phyloP scores from a whole-genome alignment of 2,113 vertebrate species.

The Gasterosteus aculeatus region DNA sequence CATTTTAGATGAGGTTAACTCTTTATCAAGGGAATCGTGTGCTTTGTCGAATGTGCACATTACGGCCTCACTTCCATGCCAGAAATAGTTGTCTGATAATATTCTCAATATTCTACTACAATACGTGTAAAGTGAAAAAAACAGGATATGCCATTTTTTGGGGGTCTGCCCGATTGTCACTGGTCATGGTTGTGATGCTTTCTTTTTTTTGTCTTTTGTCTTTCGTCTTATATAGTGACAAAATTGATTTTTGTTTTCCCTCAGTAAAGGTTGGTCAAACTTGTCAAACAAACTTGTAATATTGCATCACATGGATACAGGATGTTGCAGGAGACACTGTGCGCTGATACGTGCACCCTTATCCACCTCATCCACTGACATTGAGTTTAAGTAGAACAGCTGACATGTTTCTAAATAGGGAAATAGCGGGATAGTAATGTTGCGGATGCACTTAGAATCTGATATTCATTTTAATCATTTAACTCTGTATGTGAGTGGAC shows the following conservation, averaged over 20 bases:
- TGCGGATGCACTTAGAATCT: constrained; percentile 40
- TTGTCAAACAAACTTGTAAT: not conserved
- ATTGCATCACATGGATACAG: not conserved
- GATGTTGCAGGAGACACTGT: not conserved
- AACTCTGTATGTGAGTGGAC: constrained; percentile 36
- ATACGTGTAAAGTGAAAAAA: not conserved
- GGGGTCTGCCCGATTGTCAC: not conserved
- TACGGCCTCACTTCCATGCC: not conserved
- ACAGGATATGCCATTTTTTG: constrained; percentile 7
- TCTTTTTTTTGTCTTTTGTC: not conserved
- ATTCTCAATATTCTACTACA: not conserved
- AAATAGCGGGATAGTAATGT: constrained; percentile 50
- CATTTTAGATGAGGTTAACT: not conserved
- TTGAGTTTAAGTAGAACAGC: constrained; percentile 50
- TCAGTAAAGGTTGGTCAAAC: not conserved
- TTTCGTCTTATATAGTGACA: constrained; percentile 3
- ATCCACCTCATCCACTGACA: constrained; percentile 20
- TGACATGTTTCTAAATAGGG: constrained; percentile 50
- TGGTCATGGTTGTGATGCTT: constrained; percentile 19
- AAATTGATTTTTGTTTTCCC: not conserved
- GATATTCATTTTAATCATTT: constrained; percentile 55
- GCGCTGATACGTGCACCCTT: constrained; percentile 27
- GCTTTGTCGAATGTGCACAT: not conserved
- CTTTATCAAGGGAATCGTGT: not conserved
- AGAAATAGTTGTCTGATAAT: not conserved